A percentile compares a stretch with the other conserved stretches of the same genome.
Evolutionary conservation across 1,140 invertebrate species (phyloP).

Genomic region (Magallana ariakensis): DNA sequence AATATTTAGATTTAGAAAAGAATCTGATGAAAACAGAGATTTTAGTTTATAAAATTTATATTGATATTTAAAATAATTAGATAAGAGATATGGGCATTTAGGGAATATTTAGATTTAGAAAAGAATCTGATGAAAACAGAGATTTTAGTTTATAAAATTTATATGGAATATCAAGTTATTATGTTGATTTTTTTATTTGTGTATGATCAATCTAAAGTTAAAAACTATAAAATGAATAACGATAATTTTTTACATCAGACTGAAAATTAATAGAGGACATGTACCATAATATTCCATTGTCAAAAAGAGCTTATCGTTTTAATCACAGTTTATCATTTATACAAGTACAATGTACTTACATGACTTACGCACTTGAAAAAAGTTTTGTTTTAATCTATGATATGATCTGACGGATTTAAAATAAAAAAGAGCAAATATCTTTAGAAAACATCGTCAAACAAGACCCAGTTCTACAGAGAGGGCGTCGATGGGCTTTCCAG

Average conservation of each 20-base stretch:
- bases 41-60: background rate
- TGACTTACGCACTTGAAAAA: too few species aligned
- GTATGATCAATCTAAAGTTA: background rate
- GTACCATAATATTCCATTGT: too few species aligned
- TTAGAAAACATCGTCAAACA: conserved; percentile 38
- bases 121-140: background rate
- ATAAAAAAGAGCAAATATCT: background rate
- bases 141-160: background rate
- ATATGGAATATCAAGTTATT: background rate
- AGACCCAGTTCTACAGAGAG: conserved; percentile 29
- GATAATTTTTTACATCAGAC: too few species aligned
- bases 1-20: background rate
- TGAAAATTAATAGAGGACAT: background rate
- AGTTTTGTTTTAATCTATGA: background rate
- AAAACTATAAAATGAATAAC: background rate
- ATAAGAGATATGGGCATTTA: background rate
- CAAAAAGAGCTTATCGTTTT: background rate
- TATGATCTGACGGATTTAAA: background rate
- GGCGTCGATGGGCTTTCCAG: conserved; percentile 38
- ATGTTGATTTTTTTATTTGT: background rate
- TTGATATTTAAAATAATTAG: too few species aligned
- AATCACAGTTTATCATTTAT: background rate
- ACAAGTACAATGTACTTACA: background rate
- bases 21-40: background rate
- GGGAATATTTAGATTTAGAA: background rate